phyloP scores from a whole-genome alignment of 2,888 invertebrate species.

The Disparrhopalites patrizii region DNA sequence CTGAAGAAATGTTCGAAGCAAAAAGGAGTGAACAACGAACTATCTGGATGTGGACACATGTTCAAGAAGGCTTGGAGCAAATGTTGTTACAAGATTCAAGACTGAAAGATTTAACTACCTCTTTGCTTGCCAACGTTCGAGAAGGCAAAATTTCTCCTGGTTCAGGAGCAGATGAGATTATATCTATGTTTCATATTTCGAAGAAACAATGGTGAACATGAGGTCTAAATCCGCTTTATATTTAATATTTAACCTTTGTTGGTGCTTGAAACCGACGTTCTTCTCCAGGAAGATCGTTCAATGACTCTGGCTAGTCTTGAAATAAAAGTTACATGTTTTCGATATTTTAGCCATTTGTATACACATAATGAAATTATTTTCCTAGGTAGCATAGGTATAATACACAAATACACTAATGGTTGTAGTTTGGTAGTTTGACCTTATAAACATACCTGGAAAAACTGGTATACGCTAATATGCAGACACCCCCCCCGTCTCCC shows the following conservation, averaged over 20 bases:
- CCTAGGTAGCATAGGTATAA: too few relatives aligned
- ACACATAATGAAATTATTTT: not conserved
- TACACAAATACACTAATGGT: too few relatives aligned
- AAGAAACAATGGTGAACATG: not conserved
- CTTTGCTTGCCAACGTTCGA: constrained; percentile 34
- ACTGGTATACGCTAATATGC: too few relatives aligned
- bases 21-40: constrained; percentile 42
- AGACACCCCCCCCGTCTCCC: too few relatives aligned
- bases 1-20: constrained; percentile 26
- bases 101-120: constrained; percentile 29
- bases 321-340: too few relatives aligned
- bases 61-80: constrained; percentile 41
- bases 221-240: too few relatives aligned
- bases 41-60: constrained; percentile 46
- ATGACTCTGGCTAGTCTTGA: too few relatives aligned
- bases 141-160: constrained; percentile 41
- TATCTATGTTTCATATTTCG: not conserved
- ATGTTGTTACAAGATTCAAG: constrained; percentile 33
- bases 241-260: not conserved
- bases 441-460: too few relatives aligned
- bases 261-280: not conserved
- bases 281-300: not conserved
- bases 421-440: too few relatives aligned
- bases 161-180: constrained; percentile 42
- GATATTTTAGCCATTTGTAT: too few relatives aligned